Conservation (phyloP, 2,797 vertebrate genomes). For the Chaetodon trifasciatus region DNA sequence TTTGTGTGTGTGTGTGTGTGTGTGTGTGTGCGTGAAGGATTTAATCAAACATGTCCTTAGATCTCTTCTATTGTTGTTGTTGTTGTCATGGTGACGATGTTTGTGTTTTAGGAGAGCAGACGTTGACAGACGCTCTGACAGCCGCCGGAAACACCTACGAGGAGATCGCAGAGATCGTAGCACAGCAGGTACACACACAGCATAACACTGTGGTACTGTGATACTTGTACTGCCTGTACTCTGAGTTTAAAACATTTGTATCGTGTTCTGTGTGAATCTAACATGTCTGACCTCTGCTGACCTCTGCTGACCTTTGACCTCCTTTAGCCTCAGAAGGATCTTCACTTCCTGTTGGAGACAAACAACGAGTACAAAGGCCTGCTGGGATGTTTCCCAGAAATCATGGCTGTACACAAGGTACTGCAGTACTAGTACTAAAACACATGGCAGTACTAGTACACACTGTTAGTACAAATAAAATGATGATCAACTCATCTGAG, state of each 20-base stretch:
- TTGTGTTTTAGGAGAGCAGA: constrained; percentile 87
- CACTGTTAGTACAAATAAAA: too few species aligned
- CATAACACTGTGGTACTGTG: neutral
- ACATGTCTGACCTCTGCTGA: too few species aligned
- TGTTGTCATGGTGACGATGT: neutral
- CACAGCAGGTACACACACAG: constrained; percentile 86
- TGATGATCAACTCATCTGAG: neutral
- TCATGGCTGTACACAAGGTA: constrained; percentile 93
- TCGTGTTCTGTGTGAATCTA: neutral
- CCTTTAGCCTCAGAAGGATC: constrained; percentile 91
- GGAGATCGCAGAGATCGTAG: constrained; percentile 91
- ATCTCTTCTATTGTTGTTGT: too few species aligned
- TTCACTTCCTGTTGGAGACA: constrained; percentile 94
- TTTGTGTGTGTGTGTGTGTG: too few species aligned
- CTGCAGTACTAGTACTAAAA: neutral
- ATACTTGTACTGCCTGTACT: neutral
- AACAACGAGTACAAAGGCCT: constrained; percentile 93
- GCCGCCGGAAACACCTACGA: constrained; percentile 93
- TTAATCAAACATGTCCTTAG: too few species aligned
- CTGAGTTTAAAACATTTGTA: too few species aligned
- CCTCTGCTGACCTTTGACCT: neutral
- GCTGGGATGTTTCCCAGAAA: constrained; percentile 93
- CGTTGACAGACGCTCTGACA: constrained; percentile 91
- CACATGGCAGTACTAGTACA: neutral
- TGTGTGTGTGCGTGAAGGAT: too few species aligned